Evolutionary conservation across 1,140 invertebrate genomes (phyloP).

Genomic region (Phenacoccus solenopsis): DNA sequence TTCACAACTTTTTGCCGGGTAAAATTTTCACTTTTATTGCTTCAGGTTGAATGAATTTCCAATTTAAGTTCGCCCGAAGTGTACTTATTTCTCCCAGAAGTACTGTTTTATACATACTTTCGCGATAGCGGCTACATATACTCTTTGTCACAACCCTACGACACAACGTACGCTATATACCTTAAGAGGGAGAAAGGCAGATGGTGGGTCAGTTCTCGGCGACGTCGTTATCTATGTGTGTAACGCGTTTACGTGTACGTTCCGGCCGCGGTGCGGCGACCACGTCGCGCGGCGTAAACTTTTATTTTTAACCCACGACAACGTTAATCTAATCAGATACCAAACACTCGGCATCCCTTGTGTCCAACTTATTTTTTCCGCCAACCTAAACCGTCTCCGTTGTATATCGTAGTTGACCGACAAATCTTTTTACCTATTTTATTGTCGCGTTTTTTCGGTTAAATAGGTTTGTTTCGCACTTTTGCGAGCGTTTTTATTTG

Average conservation of each 20-base stretch:
- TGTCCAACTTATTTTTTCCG: background rate
- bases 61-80: conserved; percentile 17
- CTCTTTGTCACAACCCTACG: background rate
- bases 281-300: background rate
- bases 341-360: background rate
- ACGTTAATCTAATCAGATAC: conserved; percentile 2
- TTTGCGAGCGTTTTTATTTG: no score
- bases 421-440: background rate
- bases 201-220: no score
- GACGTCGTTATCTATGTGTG: background rate
- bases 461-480: background rate
- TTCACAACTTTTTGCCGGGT: conserved; percentile 6
- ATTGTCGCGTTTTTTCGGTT: background rate
- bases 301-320: background rate
- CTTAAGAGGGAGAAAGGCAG: no score
- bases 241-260: background rate
- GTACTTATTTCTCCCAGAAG: conserved; percentile 15
- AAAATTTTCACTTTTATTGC: conserved; percentile 17
- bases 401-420: no score
- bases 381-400: background rate
- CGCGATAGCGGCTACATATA: background rate
- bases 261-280: background rate
- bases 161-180: background rate
- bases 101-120: conserved; percentile 14
- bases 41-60: conserved; percentile 17